phyloP scores from a whole-genome alignment of 2,888 invertebrate species.

The Tinea semifulvella region DNA sequence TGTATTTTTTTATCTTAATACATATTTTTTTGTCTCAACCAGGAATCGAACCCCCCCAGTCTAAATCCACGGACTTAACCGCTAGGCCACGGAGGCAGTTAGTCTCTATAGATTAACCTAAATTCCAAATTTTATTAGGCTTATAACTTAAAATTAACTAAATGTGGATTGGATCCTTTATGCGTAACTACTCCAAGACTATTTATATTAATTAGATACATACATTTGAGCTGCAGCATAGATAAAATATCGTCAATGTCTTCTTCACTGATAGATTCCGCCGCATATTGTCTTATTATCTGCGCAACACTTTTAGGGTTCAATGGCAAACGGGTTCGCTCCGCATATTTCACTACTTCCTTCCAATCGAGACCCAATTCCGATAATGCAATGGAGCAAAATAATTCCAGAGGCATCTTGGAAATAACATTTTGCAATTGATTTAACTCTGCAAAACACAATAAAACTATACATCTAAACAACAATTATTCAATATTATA shows the following conservation, averaged over 20 bases:
- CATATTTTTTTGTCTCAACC: no score
- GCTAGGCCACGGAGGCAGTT: no score
- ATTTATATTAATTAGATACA: slow-evolving; percentile 20
- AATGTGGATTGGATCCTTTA: no score
- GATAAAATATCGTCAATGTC: slow-evolving; percentile 35
- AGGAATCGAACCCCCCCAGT: no score
- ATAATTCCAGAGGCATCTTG: slow-evolving; percentile 35
- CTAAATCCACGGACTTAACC: no score
- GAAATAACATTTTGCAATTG: slow-evolving; percentile 35
- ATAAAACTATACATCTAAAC: background rate
- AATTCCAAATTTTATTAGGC: no score
- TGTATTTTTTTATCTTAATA: no score
- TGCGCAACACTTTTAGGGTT: slow-evolving; percentile 34
- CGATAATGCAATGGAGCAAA: slow-evolving; percentile 31
- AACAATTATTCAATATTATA: background rate
- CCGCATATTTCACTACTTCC: slow-evolving; percentile 31
- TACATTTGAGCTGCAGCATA: slow-evolving; percentile 34
- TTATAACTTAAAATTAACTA: no score
- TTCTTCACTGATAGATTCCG: slow-evolving; percentile 26
- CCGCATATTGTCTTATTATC: slow-evolving; percentile 32
- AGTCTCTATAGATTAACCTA: no score
- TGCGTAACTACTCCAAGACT: no score
- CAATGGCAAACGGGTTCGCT: slow-evolving; percentile 36
- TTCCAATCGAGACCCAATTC: slow-evolving; percentile 44
- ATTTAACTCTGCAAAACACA: slow-evolving; percentile 27